phyloP scores from a whole-genome alignment of 2,113 vertebrate genomes.

The Saguinus imperator region DNA sequence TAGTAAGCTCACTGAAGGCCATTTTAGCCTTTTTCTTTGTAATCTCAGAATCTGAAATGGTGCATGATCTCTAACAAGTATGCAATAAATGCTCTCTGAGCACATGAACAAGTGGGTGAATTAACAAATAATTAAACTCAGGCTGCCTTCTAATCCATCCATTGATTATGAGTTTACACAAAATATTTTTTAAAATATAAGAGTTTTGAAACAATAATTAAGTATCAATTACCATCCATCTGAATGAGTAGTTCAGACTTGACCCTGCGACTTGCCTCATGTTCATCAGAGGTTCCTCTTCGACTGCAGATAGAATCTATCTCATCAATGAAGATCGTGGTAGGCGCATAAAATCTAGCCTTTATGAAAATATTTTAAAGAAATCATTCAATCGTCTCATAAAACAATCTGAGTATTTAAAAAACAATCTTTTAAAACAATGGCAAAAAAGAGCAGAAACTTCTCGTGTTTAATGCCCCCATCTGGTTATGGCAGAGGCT shows the following conservation, averaged over 20 bases:
- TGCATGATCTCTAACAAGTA: background rate
- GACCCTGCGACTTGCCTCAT: conserved; percentile 90
- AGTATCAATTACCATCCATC: conserved; percentile 87
- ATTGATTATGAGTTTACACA: background rate
- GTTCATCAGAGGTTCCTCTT: conserved; percentile 88
- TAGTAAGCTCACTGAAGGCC: background rate
- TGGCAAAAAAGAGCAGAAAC: background rate
- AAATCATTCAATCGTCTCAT: background rate
- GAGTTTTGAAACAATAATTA: background rate
- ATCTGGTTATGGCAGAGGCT: background rate
- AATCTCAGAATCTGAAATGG: background rate
- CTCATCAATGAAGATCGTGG: conserved; percentile 90
- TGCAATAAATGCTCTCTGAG: background rate
- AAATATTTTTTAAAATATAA: background rate
- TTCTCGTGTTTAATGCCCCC: background rate
- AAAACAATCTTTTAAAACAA: background rate
- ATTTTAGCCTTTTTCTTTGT: background rate
- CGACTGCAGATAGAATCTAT: conserved; percentile 91
- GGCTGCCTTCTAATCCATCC: background rate
- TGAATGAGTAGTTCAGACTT: conserved; percentile 90
- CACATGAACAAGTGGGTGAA: background rate
- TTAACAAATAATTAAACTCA: background rate
- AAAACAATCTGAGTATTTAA: background rate
- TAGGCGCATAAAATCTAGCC: conserved; percentile 89
- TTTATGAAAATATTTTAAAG: conserved; percentile 74